phyloP scores from a whole-genome alignment of 2,888 invertebrate genomes.

The Eristalis intricaria region DNA sequence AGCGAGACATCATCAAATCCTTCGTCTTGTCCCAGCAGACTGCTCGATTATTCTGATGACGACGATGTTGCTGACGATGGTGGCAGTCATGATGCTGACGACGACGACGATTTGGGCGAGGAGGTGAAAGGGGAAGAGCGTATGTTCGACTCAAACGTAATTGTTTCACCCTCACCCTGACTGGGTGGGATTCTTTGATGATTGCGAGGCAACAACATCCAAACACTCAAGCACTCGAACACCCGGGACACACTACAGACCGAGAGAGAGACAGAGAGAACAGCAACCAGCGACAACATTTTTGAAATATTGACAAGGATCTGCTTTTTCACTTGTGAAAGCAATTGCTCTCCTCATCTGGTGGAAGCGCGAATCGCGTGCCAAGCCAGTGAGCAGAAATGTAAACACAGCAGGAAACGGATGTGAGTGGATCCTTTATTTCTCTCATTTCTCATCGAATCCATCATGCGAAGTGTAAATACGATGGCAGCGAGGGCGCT shows the following conservation, averaged over 20 bases:
- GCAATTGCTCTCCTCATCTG: background rate
- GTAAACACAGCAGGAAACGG: constrained; percentile 18
- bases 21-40: background rate
- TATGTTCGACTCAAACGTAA: constrained; percentile 19
- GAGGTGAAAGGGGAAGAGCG: background rate
- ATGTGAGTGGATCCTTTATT: background rate
- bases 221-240: background rate
- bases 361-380: constrained; percentile 13
- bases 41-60: background rate
- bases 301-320: constrained; percentile 46
- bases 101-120: background rate
- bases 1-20: background rate
- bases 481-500: background rate
- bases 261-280: background rate
- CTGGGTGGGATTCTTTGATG: constrained; percentile 38
- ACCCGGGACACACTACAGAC: background rate
- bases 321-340: background rate
- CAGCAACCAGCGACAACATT: constrained; percentile 27
- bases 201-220: constrained; percentile 5
- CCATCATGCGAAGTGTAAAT: constrained; percentile 22
- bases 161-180: constrained; percentile 23
- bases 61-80: background rate
- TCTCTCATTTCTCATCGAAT: constrained; percentile 9
- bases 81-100: background rate
- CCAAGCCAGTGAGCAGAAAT: constrained; percentile 49